Conservation (phyloP, 2,888 invertebrate species). For the Caenorhabditis uteleia region DNA sequence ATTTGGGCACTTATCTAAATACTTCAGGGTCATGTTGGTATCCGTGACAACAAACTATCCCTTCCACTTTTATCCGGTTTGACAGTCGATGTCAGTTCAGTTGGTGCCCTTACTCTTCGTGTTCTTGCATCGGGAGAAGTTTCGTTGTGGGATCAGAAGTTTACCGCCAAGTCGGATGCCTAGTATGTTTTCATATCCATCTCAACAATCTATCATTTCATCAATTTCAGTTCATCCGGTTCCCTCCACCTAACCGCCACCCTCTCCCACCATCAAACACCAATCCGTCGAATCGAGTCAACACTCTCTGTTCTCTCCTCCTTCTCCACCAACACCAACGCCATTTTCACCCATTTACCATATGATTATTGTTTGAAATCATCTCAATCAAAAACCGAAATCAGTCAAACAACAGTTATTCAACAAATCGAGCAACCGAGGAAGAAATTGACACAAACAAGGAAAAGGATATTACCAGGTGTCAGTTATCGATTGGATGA, state of each 20-base stretch:
- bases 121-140: conserved; percentile 39
- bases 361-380: conserved; percentile 30
- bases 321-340: conserved; percentile 21
- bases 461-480: conserved; percentile 18
- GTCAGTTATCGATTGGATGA: conserved; percentile 26
- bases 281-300: conserved; percentile 22
- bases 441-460: conserved; percentile 11
- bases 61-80: conserved; percentile 51
- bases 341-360: conserved; percentile 19
- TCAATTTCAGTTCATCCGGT: conserved; percentile 26
- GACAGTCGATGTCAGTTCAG: conserved; percentile 36
- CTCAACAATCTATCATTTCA: neutral
- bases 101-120: conserved; percentile 32
- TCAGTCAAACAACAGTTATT: conserved; percentile 21
- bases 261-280: conserved; percentile 9
- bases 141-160: conserved; percentile 46
- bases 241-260: conserved; percentile 22
- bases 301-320: conserved; percentile 18
- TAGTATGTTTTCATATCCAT: conserved; percentile 24
- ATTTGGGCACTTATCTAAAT: neutral
- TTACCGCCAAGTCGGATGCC: conserved; percentile 26
- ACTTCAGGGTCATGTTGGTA: conserved; percentile 35
- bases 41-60: conserved; percentile 22
- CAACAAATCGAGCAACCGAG: neutral
- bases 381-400: conserved; percentile 15